Conservation (phyloP, 1,140 invertebrate species). For the Euglossa dilemma region DNA sequence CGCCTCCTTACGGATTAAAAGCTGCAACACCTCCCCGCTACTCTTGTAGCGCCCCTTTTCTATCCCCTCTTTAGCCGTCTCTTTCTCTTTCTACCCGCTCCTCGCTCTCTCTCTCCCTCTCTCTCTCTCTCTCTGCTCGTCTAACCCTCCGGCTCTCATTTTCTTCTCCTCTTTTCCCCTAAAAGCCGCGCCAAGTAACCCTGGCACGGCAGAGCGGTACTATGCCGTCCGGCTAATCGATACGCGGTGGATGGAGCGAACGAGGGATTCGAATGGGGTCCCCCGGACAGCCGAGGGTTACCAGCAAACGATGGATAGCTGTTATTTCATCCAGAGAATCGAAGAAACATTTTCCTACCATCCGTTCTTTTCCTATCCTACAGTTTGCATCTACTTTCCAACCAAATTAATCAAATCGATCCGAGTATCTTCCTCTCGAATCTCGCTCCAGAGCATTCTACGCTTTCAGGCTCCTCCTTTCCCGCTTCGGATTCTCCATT, state of each 20-base stretch:
- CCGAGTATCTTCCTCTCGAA: not conserved
- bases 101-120: too few relatives aligned
- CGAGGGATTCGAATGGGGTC: conserved; percentile 35
- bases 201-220: conserved; percentile 41
- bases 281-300: conserved; percentile 37
- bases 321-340: conserved; percentile 51
- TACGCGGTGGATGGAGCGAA: conserved; percentile 60
- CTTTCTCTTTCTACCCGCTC: not conserved
- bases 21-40: conserved; percentile 37
- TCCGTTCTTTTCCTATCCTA: not conserved
- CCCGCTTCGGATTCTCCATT: too few relatives aligned
- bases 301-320: conserved; percentile 59
- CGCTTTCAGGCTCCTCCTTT: too few relatives aligned
- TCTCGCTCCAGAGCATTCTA: too few relatives aligned
- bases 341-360: not conserved
- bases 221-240: conserved; percentile 61
- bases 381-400: not conserved
- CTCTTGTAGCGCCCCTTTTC: not conserved
- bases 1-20: conserved; percentile 42
- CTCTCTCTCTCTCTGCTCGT: conserved; percentile 29
- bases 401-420: not conserved
- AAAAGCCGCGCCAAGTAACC: conserved; percentile 47
- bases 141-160: conserved; percentile 31
- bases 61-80: not conserved
- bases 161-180: conserved; percentile 47